phyloP scores from a whole-genome alignment of 2,113 vertebrate genomes.

The Engraulis encrasicolus region DNA sequence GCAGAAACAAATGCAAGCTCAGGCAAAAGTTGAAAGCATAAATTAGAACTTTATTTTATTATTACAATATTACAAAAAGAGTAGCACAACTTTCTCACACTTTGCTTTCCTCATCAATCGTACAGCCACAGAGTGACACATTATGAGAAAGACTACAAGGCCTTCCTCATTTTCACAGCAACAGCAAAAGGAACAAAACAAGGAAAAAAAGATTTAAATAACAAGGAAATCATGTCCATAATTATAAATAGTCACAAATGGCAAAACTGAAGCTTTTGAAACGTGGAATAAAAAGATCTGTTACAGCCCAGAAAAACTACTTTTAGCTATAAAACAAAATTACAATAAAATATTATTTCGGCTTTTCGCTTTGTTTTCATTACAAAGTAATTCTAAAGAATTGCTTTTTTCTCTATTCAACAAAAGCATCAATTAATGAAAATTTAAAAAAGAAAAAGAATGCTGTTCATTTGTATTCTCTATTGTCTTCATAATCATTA shows the following conservation, averaged over 20 bases:
- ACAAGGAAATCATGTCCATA: constrained; percentile 74
- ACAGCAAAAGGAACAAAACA: constrained; percentile 67
- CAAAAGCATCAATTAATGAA: constrained; percentile 76
- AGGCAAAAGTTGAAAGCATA: constrained; percentile 73
- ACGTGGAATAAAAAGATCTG: constrained; percentile 65
- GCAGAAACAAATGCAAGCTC: not conserved
- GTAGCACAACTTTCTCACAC: constrained; percentile 80
- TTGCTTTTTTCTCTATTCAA: constrained; percentile 80
- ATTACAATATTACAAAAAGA: constrained; percentile 88
- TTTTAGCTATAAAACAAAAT: constrained; percentile 84
- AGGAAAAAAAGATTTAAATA: constrained; percentile 69
- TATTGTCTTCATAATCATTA: constrained; percentile 63
- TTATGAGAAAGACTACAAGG: constrained; percentile 71
- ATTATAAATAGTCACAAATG: constrained; percentile 82
- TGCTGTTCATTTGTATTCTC: constrained; percentile 72
- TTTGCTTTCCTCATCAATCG: constrained; percentile 67
- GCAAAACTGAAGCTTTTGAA: constrained; percentile 83
- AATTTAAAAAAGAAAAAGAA: constrained; percentile 63
- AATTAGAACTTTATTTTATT: constrained; percentile 88
- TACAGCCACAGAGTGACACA: constrained; percentile 73
- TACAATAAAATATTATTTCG: constrained; percentile 82
- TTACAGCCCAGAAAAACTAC: constrained; percentile 87
- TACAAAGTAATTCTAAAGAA: constrained; percentile 82
- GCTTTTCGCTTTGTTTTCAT: constrained; percentile 72
- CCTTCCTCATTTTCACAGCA: constrained; percentile 78